Percentiles rank a stretch among this genome's conserved stretches.
Conservation (phyloP, 1,140 invertebrate species). For the Macrostomum lignano region DNA sequence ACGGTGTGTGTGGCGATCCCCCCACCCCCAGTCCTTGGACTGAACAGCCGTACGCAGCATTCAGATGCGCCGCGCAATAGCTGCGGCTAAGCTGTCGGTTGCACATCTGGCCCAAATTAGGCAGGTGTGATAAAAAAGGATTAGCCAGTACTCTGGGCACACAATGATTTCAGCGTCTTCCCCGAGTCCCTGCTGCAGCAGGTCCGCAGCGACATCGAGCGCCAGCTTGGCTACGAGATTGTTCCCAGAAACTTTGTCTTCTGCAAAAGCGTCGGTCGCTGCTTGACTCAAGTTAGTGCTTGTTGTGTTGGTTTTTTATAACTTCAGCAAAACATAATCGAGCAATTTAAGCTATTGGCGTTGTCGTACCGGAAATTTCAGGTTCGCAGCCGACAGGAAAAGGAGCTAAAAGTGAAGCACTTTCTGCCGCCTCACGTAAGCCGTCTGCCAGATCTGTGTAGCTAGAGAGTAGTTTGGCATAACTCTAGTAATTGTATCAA, state of each 20-base stretch:
- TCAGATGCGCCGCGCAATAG: too few species aligned
- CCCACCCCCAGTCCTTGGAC: too few species aligned
- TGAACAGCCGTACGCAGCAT: too few species aligned
- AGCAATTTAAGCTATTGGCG: too few species aligned
- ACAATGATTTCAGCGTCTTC: slow-evolving; percentile 14
- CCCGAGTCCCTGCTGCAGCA: slow-evolving; percentile 14
- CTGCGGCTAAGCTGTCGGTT: too few species aligned
- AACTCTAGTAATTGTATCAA: too few species aligned
- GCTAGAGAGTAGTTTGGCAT: neutral
- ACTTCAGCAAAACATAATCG: neutral
- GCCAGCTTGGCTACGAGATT: slow-evolving; percentile 16
- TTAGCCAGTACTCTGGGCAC: too few species aligned
- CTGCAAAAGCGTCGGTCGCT: slow-evolving; percentile 23
- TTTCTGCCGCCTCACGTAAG: slow-evolving; percentile 22
- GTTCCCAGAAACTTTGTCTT: slow-evolving; percentile 23
- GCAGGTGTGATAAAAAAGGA: too few species aligned
- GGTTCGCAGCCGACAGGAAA: slow-evolving; percentile 22
- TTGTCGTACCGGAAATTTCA: slow-evolving; percentile 8
- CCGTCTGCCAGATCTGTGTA: neutral
- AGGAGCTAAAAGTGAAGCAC: slow-evolving; percentile 22
- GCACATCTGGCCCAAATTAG: too few species aligned
- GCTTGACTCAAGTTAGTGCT: slow-evolving; percentile 20
- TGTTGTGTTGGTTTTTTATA: slow-evolving; percentile 1
- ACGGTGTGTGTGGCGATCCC: too few species aligned
- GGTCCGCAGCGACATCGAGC: slow-evolving; percentile 19